Evolutionary conservation across 2,888 invertebrate genomes (phyloP), one percentile per base, ranked within the genome.

Genomic region (Ichneumoninae sp.): DNA sequence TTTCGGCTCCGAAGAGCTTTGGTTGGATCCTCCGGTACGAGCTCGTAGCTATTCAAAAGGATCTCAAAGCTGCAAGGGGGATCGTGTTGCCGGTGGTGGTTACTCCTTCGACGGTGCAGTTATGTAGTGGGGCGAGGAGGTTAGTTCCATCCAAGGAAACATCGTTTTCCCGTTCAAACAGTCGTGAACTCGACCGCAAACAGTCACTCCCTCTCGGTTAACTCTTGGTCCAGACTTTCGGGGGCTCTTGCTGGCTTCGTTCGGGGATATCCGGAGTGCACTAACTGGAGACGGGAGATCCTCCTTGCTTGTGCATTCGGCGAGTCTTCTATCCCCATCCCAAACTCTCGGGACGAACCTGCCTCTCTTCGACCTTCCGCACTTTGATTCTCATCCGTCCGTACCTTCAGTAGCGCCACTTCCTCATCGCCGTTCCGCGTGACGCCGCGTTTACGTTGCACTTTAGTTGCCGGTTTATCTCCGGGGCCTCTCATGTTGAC

Each of bases 151-250:
- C 76, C 76, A 69, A 75, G 78, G 84, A 84, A 81, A 87, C 86
- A 86, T 84, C 76, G 84, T 84, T 83, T 75, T 75, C 71, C 75
- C 70, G 83, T 82, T 87, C 86, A 85, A 88, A 88, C 87, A 88
- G 84, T 84, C 84, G 85, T 79, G 86, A 86, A 88, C 86, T 87
- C 76, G 74, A 87, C 87, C 88, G 86, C 87, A 88, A 87, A 88
- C 86, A 88, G 85, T 86, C 68, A 77, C 83, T 83, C 69, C 80
- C 65, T 70, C 65, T 69, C 68, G 70, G 70, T 83, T 74, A 66
- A 72, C 84, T 44, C 75, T 83, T 60, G 19, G 74, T 80, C 62
- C 54, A 47, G 79, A 75, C 70, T 79, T 76, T 82, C 44, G 30
- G 44, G 30, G 44, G 44, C 60, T 78, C 57, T 33, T 66, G 33